Conservation (phyloP, 2,888 invertebrate species). For the Eupithecia abbreviata region DNA sequence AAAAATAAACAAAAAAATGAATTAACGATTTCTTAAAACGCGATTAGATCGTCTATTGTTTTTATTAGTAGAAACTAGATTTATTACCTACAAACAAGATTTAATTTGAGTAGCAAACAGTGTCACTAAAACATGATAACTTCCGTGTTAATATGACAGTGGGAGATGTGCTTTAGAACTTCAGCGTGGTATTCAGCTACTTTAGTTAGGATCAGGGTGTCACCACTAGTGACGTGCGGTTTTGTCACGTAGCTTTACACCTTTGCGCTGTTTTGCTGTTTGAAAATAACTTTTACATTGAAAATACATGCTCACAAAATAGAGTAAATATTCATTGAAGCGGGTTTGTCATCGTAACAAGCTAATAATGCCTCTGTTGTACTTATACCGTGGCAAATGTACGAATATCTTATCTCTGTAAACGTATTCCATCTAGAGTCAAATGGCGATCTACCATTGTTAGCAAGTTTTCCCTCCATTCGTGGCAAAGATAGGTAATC, state of each 20-base stretch:
- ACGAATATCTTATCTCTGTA: neutral
- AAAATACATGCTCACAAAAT: neutral
- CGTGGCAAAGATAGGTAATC: neutral
- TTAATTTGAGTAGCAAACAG: neutral
- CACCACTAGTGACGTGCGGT: slow-evolving; percentile 49
- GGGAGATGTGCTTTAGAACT: slow-evolving; percentile 5
- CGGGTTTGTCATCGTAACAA: neutral
- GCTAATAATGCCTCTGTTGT: neutral
- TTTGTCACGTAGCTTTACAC: slow-evolving; percentile 46
- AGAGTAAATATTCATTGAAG: neutral
- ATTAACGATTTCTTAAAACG: neutral
- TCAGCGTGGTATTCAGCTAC: slow-evolving; percentile 49
- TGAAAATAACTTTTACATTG: neutral
- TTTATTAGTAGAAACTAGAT: neutral
- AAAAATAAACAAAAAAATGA: slow-evolving; percentile 9
- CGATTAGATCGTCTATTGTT: neutral
- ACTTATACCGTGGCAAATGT: neutral
- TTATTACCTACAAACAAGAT: neutral
- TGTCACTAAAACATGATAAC: slow-evolving; percentile 1
- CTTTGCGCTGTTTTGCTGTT: slow-evolving; percentile 32
- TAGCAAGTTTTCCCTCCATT: neutral
- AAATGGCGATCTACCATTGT: neutral
- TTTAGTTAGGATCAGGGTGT: slow-evolving; percentile 51
- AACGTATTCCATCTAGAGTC: neutral
- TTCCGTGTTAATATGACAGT: slow-evolving; percentile 11